phyloP scores from a whole-genome alignment of 2,113 vertebrate genomes.

The Heliornis fulica region DNA sequence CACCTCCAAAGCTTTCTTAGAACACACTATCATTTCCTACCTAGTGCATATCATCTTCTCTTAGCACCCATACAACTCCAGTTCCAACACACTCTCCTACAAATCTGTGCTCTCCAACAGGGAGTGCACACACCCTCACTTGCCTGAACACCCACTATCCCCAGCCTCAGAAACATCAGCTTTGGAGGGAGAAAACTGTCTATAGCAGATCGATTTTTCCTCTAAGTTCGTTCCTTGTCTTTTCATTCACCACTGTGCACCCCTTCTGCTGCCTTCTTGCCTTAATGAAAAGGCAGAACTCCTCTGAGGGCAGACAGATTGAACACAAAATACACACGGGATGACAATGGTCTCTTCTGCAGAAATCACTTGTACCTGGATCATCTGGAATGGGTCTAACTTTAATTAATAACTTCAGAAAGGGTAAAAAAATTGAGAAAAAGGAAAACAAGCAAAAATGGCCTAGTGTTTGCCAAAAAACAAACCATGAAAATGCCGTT shows the following conservation, averaged over 20 bases:
- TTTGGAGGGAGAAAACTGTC: neutral
- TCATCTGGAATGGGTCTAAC: neutral
- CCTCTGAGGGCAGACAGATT: neutral
- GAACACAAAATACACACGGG: neutral
- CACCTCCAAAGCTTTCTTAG: neutral
- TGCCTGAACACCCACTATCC: neutral
- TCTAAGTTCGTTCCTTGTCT: neutral
- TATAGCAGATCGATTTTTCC: neutral
- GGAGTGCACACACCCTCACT: neutral
- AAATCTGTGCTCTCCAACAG: neutral
- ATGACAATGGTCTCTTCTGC: neutral
- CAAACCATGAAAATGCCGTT: neutral
- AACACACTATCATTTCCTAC: neutral
- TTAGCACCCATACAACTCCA: neutral
- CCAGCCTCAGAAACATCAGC: neutral
- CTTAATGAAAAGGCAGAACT: neutral
- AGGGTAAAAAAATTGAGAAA: neutral
- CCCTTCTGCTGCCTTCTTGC: neutral
- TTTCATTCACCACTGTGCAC: neutral
- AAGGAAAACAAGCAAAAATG: neutral
- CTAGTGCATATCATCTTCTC: accelerated
- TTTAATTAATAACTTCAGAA: neutral
- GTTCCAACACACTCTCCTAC: neutral
- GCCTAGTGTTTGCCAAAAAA: neutral
- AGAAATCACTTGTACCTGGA: neutral